phyloP scores from a whole-genome alignment of 2,113 vertebrate genomes.

The Edolisoma coerulescens region DNA sequence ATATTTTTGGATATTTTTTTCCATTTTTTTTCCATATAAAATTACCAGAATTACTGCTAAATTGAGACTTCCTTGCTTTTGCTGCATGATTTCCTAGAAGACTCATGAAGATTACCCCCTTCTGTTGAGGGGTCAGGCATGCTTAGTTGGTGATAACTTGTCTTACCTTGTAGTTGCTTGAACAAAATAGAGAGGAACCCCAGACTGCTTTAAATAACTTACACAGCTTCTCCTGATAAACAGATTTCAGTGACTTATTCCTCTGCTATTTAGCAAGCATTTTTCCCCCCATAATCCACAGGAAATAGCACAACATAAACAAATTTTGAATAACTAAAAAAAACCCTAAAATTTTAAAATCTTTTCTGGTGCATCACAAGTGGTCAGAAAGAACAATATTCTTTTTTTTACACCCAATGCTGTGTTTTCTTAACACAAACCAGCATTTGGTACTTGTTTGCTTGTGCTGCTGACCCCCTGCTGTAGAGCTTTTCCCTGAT shows the following conservation, averaged over 20 bases:
- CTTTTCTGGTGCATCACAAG: not conserved
- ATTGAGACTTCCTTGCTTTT: not conserved
- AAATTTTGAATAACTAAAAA: not conserved
- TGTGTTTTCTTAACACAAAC: not conserved
- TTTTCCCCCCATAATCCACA: not conserved
- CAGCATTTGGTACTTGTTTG: not conserved
- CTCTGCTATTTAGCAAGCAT: not conserved
- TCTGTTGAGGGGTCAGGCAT: not conserved
- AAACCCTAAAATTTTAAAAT: not conserved
- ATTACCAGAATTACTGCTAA: not conserved
- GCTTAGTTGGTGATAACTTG: not conserved
- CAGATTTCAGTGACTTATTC: not conserved
- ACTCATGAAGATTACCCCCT: not conserved
- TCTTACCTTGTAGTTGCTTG: not conserved
- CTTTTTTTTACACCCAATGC: not conserved
- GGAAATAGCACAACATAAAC: not conserved
- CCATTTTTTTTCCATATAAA: not conserved
- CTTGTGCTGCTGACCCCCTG: not conserved
- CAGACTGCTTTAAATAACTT: not conserved
- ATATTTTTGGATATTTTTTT: not conserved
- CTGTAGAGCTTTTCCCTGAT: not conserved
- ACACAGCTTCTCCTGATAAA: not conserved
- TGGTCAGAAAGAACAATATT: not conserved
- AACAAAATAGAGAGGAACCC: not conserved
- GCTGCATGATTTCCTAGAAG: not conserved